Evolutionary conservation across 2,113 vertebrate species (phyloP).

Genomic region (Aptenodytes forsteri): DNA sequence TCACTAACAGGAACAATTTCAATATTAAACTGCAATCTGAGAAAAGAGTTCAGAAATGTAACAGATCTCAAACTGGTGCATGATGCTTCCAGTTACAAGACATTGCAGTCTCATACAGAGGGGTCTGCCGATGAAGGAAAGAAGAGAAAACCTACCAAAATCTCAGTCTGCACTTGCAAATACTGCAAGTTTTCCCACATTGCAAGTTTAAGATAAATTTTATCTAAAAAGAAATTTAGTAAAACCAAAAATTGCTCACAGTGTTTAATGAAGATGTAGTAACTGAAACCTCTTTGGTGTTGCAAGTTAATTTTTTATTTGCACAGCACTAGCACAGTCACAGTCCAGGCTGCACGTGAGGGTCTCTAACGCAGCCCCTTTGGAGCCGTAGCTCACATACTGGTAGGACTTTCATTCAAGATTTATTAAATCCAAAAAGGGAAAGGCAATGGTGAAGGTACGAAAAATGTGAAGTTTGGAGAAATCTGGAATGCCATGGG

Average conservation of each 20-base stretch:
- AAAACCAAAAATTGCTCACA: not conserved
- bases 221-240: not conserved
- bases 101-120: fast-evolving
- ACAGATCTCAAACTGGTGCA: fast-evolving
- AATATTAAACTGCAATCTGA: not conserved
- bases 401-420: not conserved
- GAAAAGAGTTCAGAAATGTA: not conserved
- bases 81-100: not conserved
- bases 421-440: not conserved
- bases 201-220: not conserved
- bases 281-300: not conserved
- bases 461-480: not conserved
- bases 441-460: not conserved
- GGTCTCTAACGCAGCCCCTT: not conserved
- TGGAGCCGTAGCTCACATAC: not conserved
- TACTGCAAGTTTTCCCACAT: not conserved
- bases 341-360: fast-evolving
- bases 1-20: not conserved
- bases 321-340: not conserved
- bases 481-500: fast-evolving
- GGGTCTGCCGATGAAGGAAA: not conserved
- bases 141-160: not conserved
- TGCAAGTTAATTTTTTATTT: not conserved
- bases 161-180: not conserved
- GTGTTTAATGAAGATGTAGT: not conserved